Evolutionary conservation across 2,888 invertebrate genomes (phyloP).

Genomic region (Rhopalosiphum nymphaeae): DNA sequence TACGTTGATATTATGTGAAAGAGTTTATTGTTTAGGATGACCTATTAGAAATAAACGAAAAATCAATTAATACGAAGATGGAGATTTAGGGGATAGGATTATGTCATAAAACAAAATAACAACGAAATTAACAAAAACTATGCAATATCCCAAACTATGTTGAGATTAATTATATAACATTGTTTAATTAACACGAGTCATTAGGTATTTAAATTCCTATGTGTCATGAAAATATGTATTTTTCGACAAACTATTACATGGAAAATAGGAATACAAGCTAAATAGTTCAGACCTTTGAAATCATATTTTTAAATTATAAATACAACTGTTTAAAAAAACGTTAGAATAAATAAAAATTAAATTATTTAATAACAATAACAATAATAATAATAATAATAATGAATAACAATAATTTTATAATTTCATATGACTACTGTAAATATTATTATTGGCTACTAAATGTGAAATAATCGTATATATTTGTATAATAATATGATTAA

Average conservation of each 20-base stretch:
- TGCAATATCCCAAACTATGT: neutral
- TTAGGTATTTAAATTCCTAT: neutral
- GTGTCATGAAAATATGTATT: neutral
- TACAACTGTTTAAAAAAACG: neutral
- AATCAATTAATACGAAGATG: neutral
- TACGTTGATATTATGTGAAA: neutral
- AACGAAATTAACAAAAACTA: neutral
- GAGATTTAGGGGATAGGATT: neutral
- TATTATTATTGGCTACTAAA: neutral
- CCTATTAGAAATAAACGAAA: neutral
- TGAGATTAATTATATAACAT: neutral
- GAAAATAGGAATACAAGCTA: neutral
- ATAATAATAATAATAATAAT: neutral
- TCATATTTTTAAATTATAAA: neutral
- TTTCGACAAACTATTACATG: neutral
- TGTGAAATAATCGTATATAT: neutral
- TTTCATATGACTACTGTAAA: neutral
- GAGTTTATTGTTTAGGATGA: neutral
- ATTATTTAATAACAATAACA: neutral
- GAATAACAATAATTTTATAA: neutral
- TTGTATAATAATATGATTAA: neutral
- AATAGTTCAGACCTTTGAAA: neutral
- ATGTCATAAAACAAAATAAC: neutral
- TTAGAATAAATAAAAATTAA: neutral
- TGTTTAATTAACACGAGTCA: neutral